Evolutionary conservation across 92 coral and sea anemone species (phyloP).

Genomic region (Metridium senile): DNA sequence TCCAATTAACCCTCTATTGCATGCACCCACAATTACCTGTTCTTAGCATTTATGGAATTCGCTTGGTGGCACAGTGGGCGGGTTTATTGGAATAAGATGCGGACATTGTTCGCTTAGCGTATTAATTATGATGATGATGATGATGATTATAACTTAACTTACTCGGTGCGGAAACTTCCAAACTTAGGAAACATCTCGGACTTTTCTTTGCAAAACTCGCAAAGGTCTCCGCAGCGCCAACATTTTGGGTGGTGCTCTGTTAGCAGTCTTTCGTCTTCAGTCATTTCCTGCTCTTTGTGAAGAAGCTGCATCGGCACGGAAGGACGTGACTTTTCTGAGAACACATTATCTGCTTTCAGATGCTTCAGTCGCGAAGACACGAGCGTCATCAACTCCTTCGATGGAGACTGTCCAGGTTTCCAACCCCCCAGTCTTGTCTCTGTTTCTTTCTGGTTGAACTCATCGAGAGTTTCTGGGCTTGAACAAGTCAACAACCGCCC

Average conservation of each 20-base stretch:
- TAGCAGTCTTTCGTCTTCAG: no score
- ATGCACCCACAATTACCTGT: no score
- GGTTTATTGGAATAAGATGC: no score
- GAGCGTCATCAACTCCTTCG: conserved; percentile 43
- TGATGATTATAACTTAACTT: no score
- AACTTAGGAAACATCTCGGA: conserved; percentile 32
- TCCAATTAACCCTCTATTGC: no score
- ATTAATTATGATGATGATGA: no score
- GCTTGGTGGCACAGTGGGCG: no score
- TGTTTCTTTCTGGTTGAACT: conserved; percentile 22
- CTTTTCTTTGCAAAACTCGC: conserved; percentile 39
- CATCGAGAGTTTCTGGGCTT: conserved; percentile 30
- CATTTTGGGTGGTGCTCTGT: no score
- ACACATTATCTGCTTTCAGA: conserved; percentile 7
- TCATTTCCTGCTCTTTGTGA: conserved; percentile 14
- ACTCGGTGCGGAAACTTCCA: conserved; percentile 48
- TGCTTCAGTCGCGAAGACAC: conserved; percentile 42
- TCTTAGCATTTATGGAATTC: no score
- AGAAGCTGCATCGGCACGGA: conserved; percentile 27
- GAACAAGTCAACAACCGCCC: conserved; percentile 32
- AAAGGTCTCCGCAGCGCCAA: conserved; percentile 54
- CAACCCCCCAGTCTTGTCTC: conserved; percentile 40
- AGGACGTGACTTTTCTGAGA: conserved; percentile 31
- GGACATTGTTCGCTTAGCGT: no score
- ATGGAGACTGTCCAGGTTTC: conserved; percentile 33